A percentile compares a stretch with the other conserved stretches of the same genome.
Evolutionary conservation across 2,113 vertebrate genomes (phyloP).

Genomic region (Chiloscyllium plagiosum): DNA sequence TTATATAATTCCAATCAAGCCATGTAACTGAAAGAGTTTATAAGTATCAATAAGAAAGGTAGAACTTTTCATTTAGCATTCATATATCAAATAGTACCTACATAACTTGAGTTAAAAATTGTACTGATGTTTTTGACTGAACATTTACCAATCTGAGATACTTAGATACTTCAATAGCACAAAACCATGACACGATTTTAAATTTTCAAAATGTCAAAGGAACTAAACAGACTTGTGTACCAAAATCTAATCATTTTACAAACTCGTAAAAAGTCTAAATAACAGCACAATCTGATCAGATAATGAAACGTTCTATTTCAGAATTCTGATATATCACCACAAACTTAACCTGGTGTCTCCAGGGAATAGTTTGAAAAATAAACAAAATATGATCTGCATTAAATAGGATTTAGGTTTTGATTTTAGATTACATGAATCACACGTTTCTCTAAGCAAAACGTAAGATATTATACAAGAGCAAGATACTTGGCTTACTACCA

Average conservation of each 20-base stretch:
- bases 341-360: not conserved
- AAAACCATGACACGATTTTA: not conserved
- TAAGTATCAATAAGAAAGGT: not conserved
- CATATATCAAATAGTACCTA: not conserved
- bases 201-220: not conserved
- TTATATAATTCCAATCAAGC: not conserved
- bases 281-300: not conserved
- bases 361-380: not conserved
- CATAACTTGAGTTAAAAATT: not conserved
- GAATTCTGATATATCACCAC: not conserved
- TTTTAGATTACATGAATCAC: not conserved
- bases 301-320: conserved; percentile 4
- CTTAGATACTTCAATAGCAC: not conserved
- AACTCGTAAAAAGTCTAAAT: not conserved
- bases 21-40: not conserved
- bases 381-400: not conserved
- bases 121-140: not conserved
- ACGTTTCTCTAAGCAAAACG: not conserved
- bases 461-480: not conserved
- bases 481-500: not conserved
- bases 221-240: not conserved
- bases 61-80: not conserved
- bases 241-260: not conserved
- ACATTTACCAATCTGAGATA: not conserved
- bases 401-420: not conserved